Base-by-base conservation (phyloP, 1,140 invertebrate species). In the Chironomus striatipennis region DNA sequence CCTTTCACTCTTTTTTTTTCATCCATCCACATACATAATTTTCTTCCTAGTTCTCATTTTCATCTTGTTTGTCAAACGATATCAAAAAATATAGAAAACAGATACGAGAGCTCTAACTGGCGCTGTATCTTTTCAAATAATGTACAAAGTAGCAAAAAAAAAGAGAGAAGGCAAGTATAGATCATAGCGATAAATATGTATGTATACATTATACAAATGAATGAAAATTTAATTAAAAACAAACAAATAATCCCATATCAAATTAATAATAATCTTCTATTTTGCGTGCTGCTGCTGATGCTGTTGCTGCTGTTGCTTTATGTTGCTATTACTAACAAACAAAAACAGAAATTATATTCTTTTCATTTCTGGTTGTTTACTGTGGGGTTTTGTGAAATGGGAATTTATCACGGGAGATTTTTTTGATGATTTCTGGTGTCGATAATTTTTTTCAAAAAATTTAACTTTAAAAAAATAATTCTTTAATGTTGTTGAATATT, bases 211-310 rank as follows among this genome's bases (percentile, higher is more conserved):
- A 34, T 34, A 34, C 24, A 34, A 34, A 34, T 67, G 64, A 70
- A 9, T n/a, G 18, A 70, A 70, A 70, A 70, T 70, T 70, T 70
- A 70, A 70, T 70, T 70, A 70, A 70, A 70, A 70, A 70, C 65
- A 70, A 70, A 70, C 65, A 70, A 70, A 21, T 70, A 70, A 70
- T 70, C 65, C 65, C 65, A 21, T 70, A 70, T 70, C 65, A 70
- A 70, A 70, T 70, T 70, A 70, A 70, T 70, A 70, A 70, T 70
- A 70, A 70, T 70, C 65, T 70, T 17, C 20, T 57, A 57, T 57
- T 57, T 57, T 57, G 24, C 24, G 24, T 57, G 47, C 47, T 57
- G 24, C 24, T 57, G 47, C 5, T 34, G 12, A 12, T 57, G 12
- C n/a, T n/a, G 12, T 57, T 57, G 47, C 47, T 57, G 5, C 24